Base-by-base conservation (phyloP, 2,888 invertebrate species). In the Tuberolachnus salignus region DNA sequence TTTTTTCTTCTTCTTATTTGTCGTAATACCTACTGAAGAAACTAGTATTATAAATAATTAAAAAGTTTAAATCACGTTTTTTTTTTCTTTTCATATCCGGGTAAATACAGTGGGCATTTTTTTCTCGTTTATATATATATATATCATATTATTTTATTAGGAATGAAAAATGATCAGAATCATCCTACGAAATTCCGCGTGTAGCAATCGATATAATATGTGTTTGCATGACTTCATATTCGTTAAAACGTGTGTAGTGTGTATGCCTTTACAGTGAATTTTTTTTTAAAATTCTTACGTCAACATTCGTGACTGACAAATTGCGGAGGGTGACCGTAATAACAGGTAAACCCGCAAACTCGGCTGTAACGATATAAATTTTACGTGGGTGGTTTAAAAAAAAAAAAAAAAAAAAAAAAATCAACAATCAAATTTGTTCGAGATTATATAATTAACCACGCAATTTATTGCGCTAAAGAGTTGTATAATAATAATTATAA, bases 401-500 rank as follows among this genome's bases (percentile, higher is more conserved):
- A n/a, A n/a, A n/a, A n/a, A n/a, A n/a, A n/a, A n/a, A n/a, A n/a
- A n/a, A n/a, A n/a, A 46, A 46, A 72, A 67, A 61, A 49, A 46
- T 34, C 46, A 26, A 72, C 46, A 59, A 19, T 8, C 26, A 72
- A 61, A 61, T 26, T 72, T 19, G 6, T 61, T 13, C 19, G 46
- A 26, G 26, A 49, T 72, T 61, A 49, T 49, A 49, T 72, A 59
- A 61, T 72, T 59, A 34, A 21, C 19, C 14, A 23, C 14, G 26
- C 26, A 34, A 26, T 49, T 67, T 51, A 26, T 64, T 70, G 16
- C 16, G 55, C 14, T 44, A 44, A 3, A 23, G n/a, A 72, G 71
- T 72, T 72, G 71, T 72, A 61, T 72, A 72, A 72, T 34, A 72
- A 72, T 11, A 72, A 59, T 55, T n/a, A n/a, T n/a, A n/a, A n/a